Evolutionary conservation across 2,113 vertebrate genomes (phyloP), one percentile per base, ranked within the genome.

Genomic region (Melanotaenia duboulayi): DNA sequence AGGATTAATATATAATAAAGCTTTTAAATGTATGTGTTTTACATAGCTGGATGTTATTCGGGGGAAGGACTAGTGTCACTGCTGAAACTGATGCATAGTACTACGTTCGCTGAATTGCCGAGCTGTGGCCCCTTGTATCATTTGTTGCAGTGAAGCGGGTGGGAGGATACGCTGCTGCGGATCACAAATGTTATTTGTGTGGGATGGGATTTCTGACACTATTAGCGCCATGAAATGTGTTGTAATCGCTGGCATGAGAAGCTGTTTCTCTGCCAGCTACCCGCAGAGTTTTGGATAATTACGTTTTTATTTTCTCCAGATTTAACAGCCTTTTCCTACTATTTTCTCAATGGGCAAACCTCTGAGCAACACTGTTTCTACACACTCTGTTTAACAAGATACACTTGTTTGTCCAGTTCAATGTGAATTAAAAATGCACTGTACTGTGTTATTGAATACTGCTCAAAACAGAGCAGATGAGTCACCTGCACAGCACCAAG

Each of bases 161-260:
- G 51, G 51, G 60, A 48, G 22, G 60, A 48, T 22, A 0, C 44
- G 46, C 54, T 63, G 28, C 10, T 49, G 28, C 49, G 42, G 49
- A 0, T 20, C 50, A 44, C 58, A 63, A 0, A 37, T 39, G 60
- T 24, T 48, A 19, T 63, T 48, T 63, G 40, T 55, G 60, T 48
- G 28, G 16, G 28, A 48, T 63, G 60, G 60, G 44, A 63, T 48
- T 63, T 63, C 24, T 63, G 60, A 48, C 60, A 63, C 42, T n/a
- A 46, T 46, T 48, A 49, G 32, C 44, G 17, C 42, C 23, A 25
- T 48, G 24, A 63, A 32, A 63, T 63, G 24, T 63, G 60, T 12
- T n/a, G 60, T 19, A 63, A 48, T 63, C 24, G 44, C 44, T 63
- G 42, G 22, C 23, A 24, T 32, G 60, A 48, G 32, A 63, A 48